Conservation (phyloP, 2,113 vertebrate genomes). For the Carlito syrichta region DNA sequence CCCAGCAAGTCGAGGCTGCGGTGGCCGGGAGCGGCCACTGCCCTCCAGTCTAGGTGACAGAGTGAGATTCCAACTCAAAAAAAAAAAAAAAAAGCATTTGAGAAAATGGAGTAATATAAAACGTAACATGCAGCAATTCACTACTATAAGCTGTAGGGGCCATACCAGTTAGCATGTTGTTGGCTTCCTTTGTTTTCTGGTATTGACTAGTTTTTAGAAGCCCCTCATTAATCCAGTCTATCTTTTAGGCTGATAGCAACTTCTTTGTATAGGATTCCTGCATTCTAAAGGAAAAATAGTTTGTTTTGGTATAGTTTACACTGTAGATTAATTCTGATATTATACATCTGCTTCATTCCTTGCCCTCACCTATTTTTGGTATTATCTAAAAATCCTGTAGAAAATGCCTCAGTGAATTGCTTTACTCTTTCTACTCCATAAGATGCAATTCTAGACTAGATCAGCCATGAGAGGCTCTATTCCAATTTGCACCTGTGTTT, state of each 20-base stretch:
- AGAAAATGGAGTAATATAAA: background rate
- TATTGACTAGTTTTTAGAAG: slow-evolving; percentile 3
- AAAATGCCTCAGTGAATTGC: background rate
- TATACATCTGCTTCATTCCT: background rate
- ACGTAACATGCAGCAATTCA: background rate
- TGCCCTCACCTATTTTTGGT: background rate
- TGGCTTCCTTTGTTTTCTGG: background rate
- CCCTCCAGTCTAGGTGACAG: too few relatives aligned
- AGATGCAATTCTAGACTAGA: background rate
- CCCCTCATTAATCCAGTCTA: background rate
- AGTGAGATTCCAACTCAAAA: too few relatives aligned
- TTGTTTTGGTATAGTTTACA: background rate
- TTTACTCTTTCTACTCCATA: background rate
- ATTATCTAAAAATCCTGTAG: slow-evolving; percentile 9
- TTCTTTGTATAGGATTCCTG: slow-evolving; percentile 17
- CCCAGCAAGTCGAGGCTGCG: too few relatives aligned
- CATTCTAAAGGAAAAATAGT: slow-evolving; percentile 18
- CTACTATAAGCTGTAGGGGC: background rate
- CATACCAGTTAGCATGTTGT: background rate
- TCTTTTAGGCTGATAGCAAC: background rate
- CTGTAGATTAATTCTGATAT: background rate
- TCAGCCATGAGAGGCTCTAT: background rate
- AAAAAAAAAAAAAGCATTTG: too few relatives aligned
- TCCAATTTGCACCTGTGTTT: background rate
- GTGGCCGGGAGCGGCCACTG: too few relatives aligned